Base-by-base conservation (phyloP, 2,888 invertebrate species). In the Meteorus cinctellus region DNA sequence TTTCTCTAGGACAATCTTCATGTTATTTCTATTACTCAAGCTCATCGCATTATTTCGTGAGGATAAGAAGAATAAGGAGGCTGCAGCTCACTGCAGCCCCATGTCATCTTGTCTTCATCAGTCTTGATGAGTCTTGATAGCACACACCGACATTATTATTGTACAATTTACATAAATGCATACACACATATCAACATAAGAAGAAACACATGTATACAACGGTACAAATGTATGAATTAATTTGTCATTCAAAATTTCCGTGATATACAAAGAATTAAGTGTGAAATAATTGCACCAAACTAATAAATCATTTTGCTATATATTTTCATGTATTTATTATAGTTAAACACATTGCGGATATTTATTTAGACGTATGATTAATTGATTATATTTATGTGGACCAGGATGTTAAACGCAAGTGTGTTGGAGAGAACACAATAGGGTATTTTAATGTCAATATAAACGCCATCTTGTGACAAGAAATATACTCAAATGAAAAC, bases 1-100 rank as follows among this genome's bases (percentile, higher is more conserved):
- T 14, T 36, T 66, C 45, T 24, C 14, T n/a, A 65, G 45, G 16
- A 48, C 67, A 68, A 29, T 41, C 12, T 41, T 29, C 65, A 60
- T 51, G 36, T 60, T 29, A 72, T 63, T 60, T 27, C 62, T 66
- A 36, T 27, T 24, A 16, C 59, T 45, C 16, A 34, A 63, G 34
- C 16, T 27, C 31, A 63, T 34, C 14, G 48, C 55, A 2, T 24
- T 24, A 2, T 36, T 41, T 24, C n/a, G 41, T 24, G 24, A 24
- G 24, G 1, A 24, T 24, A 24, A 24, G 24, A 24, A 24, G 24
- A 24, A 24, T 24, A 24, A 24, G 1, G 24, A 24, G 24, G 24
- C 24, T 24, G 24, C 24, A 24, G 24, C 12, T 0, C 4, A 5
- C 19, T 19, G 19, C 3, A 65, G n/a, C n/a, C 31, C n/a, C 19